Evolutionary conservation across 2,888 invertebrate species (phyloP).

Genomic region (Ochropleura leucogaster): DNA sequence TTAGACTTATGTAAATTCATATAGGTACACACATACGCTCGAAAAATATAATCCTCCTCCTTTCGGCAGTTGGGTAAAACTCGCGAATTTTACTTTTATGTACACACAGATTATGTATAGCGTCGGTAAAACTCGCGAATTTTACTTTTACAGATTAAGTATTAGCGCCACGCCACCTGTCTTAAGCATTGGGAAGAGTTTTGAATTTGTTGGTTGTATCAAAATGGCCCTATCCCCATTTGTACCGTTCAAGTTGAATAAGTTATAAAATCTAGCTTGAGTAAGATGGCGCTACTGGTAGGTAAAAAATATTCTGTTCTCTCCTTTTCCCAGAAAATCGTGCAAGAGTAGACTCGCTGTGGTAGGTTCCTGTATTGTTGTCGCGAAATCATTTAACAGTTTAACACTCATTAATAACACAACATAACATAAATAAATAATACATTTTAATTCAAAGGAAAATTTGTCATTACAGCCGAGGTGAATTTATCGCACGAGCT

Average conservation of each 20-base stretch:
- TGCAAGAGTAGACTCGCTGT: neutral
- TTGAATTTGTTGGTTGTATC: neutral
- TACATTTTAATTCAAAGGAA: neutral
- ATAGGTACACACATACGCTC: too few species aligned
- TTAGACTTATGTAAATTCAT: too few species aligned
- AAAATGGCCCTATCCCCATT: neutral
- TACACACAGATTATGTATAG: neutral
- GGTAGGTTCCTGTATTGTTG: neutral
- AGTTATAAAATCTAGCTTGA: neutral
- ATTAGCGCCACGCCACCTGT: slow-evolving; percentile 17
- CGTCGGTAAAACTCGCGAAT: neutral
- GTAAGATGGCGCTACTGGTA: slow-evolving; percentile 33
- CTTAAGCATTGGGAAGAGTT: neutral
- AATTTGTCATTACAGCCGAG: too few species aligned
- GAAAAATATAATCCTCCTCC: too few species aligned
- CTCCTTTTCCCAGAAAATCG: neutral
- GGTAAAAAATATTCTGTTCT: neutral
- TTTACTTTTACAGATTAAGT: neutral
- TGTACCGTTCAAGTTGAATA: neutral
- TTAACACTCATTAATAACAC: neutral
- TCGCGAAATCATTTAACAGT: neutral
- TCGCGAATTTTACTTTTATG: neutral
- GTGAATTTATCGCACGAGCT: too few species aligned
- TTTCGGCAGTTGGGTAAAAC: too few species aligned
- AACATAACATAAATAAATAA: neutral